phyloP scores from a whole-genome alignment of 2,113 vertebrate species.

The Cyprinus carpio region DNA sequence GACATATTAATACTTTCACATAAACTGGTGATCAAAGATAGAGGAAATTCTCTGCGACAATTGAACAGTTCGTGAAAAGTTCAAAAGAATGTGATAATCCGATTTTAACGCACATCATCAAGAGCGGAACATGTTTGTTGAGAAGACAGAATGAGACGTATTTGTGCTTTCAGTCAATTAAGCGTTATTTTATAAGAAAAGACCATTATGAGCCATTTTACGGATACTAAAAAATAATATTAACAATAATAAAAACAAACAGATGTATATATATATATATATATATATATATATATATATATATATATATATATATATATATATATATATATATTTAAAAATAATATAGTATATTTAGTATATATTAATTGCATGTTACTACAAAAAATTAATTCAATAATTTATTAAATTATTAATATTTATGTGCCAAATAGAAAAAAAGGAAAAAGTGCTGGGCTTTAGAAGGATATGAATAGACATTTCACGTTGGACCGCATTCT shows the following conservation, averaged over 20 bases:
- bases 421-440: not conserved
- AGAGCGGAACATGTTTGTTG: constrained; percentile 60
- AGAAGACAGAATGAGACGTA: constrained; percentile 37
- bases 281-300: too few relatives aligned
- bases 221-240: too few relatives aligned
- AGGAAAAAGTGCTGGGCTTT: not conserved
- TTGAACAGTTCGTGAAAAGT: constrained; percentile 63
- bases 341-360: too few relatives aligned
- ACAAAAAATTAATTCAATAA: too few relatives aligned
- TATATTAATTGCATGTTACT: too few relatives aligned
- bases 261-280: too few relatives aligned
- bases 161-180: constrained; percentile 35
- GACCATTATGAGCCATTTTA: not conserved
- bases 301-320: too few relatives aligned
- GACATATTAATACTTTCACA: constrained; percentile 54
- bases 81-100: constrained; percentile 72
- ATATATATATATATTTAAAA: too few relatives aligned
- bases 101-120: constrained; percentile 63
- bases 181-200: not conserved
- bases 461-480: constrained; percentile 14
- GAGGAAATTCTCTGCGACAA: constrained; percentile 69
- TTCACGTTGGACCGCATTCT: constrained; percentile 59
- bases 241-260: too few relatives aligned
- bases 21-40: constrained; percentile 72
- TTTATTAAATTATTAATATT: too few relatives aligned